These are phyloP conservation scores for Stenolophus ochropezus DNA, from an alignment of 2,888 invertebrate species.

Conservation along the genomic window DNA sequence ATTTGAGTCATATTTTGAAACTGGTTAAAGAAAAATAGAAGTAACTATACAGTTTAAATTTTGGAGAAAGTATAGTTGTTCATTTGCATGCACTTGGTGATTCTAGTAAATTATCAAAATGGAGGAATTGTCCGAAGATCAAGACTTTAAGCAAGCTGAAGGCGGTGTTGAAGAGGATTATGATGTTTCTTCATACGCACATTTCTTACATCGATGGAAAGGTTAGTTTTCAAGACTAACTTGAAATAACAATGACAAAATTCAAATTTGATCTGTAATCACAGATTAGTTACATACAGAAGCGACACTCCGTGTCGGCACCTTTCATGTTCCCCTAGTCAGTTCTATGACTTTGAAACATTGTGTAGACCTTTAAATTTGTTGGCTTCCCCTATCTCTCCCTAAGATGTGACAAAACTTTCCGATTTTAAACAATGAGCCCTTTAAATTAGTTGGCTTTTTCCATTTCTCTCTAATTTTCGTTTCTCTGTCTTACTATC, in stretches of 20 bases:
- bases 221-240: conserved; percentile 10
- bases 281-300: too few species aligned
- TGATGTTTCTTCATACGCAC: conserved; percentile 50
- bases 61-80: conserved; percentile 4
- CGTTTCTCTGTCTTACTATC: too few species aligned
- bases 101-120: conserved; percentile 53
- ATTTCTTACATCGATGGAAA: conserved; percentile 41
- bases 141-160: conserved; percentile 38
- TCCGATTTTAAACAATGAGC: too few species aligned
- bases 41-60: neutral
- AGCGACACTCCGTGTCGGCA: too few species aligned
- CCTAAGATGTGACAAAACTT: too few species aligned
- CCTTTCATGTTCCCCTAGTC: too few species aligned
- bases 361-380: too few species aligned
- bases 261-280: neutral
- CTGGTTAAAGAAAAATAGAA: neutral
- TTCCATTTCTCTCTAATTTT: too few species aligned
- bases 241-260: neutral
- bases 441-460: too few species aligned
- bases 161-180: conserved; percentile 46
- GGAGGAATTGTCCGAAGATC: conserved; percentile 35
- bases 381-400: too few species aligned
- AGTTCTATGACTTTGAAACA: too few species aligned
- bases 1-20: neutral
- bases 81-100: conserved; percentile 21